Evolutionary conservation across 2,113 vertebrate species (phyloP).

Genomic region (Solenodon paradoxus): DNA sequence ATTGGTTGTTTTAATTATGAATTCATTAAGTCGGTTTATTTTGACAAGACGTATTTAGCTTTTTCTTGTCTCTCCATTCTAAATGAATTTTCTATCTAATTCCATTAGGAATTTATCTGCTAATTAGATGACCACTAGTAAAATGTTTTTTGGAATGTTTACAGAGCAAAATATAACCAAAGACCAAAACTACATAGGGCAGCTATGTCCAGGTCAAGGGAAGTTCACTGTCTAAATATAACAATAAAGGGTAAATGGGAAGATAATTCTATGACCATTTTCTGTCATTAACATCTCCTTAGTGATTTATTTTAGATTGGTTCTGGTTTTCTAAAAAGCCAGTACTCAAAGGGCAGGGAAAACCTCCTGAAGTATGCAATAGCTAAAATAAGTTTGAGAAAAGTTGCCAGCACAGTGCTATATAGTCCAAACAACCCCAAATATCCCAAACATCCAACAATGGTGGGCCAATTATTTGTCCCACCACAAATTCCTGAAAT

Average conservation of each 20-base stretch:
- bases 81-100: not conserved
- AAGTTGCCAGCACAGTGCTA: slow-evolving; percentile 15
- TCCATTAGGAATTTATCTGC: not conserved
- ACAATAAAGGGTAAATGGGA: not conserved
- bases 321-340: not conserved
- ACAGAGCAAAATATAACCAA: not conserved
- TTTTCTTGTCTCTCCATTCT: not conserved
- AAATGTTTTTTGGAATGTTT: slow-evolving; percentile 3
- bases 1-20: not conserved
- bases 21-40: not conserved
- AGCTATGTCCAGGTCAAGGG: not conserved
- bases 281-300: not conserved
- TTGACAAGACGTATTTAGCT: not conserved
- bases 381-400: not conserved
- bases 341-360: not conserved
- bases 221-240: slow-evolving; percentile 39
- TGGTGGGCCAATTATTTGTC: not conserved
- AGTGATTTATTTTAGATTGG: slow-evolving; percentile 26
- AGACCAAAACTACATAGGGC: not conserved
- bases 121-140: not conserved
- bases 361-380: not conserved
- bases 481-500: slow-evolving; percentile 16
- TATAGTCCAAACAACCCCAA: not conserved
- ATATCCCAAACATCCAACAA: slow-evolving; percentile 3
- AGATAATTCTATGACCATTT: not conserved